phyloP scores from a whole-genome alignment of 2,888 invertebrate genomes.

The Pseudolycoriella hygida region DNA sequence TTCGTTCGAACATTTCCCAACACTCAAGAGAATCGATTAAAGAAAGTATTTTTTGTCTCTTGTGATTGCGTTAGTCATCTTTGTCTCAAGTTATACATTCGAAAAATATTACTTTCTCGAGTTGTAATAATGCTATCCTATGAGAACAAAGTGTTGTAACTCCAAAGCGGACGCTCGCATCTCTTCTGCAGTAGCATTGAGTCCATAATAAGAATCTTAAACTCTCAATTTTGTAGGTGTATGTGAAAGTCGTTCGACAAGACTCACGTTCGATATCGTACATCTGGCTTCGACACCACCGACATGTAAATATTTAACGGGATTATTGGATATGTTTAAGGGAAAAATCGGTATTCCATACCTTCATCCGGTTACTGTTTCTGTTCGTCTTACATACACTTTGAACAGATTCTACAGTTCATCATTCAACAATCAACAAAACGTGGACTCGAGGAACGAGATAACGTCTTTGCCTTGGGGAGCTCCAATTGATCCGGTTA shows the following conservation, averaged over 20 bases:
- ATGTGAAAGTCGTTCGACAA: conserved; percentile 54
- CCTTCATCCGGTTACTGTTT: conserved; percentile 39
- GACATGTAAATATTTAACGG: conserved; percentile 67
- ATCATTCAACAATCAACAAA: conserved; percentile 15
- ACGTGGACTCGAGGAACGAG: conserved; percentile 45
- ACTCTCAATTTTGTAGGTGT: conserved; percentile 50
- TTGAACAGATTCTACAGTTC: conserved; percentile 27
- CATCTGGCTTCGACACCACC: conserved; percentile 64
- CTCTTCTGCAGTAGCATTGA: no score
- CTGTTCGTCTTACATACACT: conserved; percentile 47
- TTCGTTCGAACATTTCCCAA: no score
- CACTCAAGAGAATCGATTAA: no score
- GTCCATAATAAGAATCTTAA: no score
- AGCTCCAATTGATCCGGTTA: conserved; percentile 63
- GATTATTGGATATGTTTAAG: conserved; percentile 73
- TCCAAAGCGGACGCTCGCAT: no score
- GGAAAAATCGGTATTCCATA: conserved; percentile 59
- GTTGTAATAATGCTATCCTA: no score
- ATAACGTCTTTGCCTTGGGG: conserved; percentile 75
- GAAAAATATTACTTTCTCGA: no score
- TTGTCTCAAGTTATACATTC: no score
- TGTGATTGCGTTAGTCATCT: no score
- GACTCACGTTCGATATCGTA: conserved; percentile 78
- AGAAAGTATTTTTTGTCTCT: no score
- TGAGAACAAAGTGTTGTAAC: no score